Conservation (phyloP, 1,140 invertebrate species). For the Brachionus asplanchnoidis region DNA sequence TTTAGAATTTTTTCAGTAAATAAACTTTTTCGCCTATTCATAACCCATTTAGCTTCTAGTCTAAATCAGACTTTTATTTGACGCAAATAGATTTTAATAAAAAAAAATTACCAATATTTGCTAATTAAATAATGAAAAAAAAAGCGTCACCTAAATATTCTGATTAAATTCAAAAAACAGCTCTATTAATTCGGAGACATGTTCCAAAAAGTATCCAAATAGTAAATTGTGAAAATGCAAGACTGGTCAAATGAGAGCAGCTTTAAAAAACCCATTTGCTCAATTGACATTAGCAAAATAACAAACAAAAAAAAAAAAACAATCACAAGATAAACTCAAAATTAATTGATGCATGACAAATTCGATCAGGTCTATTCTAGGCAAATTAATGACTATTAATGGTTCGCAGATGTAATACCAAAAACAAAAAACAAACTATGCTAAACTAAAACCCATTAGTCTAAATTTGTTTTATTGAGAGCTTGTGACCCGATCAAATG, state of each 20-base stretch:
- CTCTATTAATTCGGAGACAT: not conserved
- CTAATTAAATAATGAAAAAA: not conserved
- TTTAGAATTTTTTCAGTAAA: not conserved
- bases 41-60: not conserved
- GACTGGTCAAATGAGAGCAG: not conserved
- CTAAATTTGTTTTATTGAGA: not conserved
- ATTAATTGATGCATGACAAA: slow-evolving; percentile 2
- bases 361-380: not conserved
- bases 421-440: not conserved
- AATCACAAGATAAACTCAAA: not conserved
- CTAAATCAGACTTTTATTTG: not conserved
- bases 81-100: not conserved
- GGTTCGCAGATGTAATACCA: not conserved
- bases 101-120: not conserved
- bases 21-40: not conserved
- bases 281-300: not conserved
- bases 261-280: not conserved
- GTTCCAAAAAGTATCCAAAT: not conserved
- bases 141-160: not conserved
- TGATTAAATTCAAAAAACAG: not conserved
- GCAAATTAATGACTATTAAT: not conserved
- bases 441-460: not conserved
- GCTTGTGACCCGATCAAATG: not conserved
- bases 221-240: not conserved
- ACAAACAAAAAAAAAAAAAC: not conserved